A percentile compares a stretch with the other conserved stretches of the same genome.
Evolutionary conservation across 1,140 invertebrate species (phyloP).

Genomic region (Lucilia sericata): DNA sequence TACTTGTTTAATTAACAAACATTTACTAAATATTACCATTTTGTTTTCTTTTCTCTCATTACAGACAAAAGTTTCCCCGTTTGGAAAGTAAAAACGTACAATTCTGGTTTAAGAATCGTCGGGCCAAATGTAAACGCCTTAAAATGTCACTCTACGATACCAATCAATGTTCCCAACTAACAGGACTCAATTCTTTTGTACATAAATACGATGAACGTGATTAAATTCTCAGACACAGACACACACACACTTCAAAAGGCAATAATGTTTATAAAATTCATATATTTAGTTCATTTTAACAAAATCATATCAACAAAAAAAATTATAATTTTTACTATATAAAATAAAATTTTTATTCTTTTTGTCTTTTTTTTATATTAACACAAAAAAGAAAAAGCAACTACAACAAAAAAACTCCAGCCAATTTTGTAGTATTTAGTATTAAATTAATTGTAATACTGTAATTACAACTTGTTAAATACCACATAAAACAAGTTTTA

Average conservation of each 20-base stretch:
- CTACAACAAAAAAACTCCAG: slow-evolving; percentile 7
- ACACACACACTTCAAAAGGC: background rate
- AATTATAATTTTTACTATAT: slow-evolving; percentile 10
- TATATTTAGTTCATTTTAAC: background rate
- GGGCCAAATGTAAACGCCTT: slow-evolving; percentile 94
- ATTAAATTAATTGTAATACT: slow-evolving; percentile 22
- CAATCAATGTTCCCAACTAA: slow-evolving; percentile 70
- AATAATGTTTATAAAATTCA: slow-evolving; percentile 24
- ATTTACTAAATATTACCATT: background rate
- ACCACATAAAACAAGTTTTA: background rate
- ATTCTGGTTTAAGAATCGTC: slow-evolving; percentile 96
- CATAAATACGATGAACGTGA: slow-evolving; percentile 66
- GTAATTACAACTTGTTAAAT: slow-evolving; percentile 33
- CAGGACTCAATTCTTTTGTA: slow-evolving; percentile 58
- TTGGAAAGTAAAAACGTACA: slow-evolving; percentile 98
- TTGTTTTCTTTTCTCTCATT: slow-evolving; percentile 29
- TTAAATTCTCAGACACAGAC: slow-evolving; percentile 46
- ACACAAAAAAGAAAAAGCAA: too few relatives aligned
- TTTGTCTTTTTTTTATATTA: too few relatives aligned
- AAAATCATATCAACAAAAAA: slow-evolving; percentile 31
- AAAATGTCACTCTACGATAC: slow-evolving; percentile 87
- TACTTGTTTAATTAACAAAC: too few relatives aligned
- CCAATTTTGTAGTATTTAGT: slow-evolving; percentile 30
- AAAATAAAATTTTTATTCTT: background rate
- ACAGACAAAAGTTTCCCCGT: slow-evolving; percentile 92